These are phyloP conservation scores for Mormyrus lacerda DNA, from an alignment of 2,113 vertebrate genomes.

Conservation along the genomic window DNA sequence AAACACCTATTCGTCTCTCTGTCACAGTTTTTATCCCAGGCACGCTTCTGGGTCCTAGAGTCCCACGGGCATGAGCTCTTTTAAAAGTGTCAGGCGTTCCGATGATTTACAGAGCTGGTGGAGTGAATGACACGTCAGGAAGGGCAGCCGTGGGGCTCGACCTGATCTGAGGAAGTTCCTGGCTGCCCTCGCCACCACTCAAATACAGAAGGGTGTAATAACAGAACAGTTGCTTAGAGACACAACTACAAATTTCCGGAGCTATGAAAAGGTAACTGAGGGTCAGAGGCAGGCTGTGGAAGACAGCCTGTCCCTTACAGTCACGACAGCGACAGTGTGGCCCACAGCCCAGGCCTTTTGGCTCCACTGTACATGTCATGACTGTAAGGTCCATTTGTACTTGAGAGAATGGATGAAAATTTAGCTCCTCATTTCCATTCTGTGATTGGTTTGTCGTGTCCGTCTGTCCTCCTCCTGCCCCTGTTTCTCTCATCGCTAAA, in stretches of 20 bases:
- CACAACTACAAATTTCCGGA: slow-evolving; percentile 38
- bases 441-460: background rate
- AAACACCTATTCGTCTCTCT: background rate
- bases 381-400: background rate
- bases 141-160: background rate
- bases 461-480: background rate
- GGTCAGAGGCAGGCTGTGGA: slow-evolving; percentile 23
- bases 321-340: slow-evolving; percentile 19
- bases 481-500: no score
- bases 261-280: slow-evolving; percentile 22
- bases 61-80: background rate
- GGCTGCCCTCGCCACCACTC: background rate
- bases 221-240: slow-evolving; percentile 23
- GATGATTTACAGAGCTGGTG: background rate
- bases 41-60: background rate
- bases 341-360: slow-evolving; percentile 10
- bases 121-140: background rate
- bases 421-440: background rate
- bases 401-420: background rate
- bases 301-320: background rate
- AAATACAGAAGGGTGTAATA: slow-evolving; percentile 21
- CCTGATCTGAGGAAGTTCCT: background rate
- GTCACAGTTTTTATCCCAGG: background rate
- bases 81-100: background rate
- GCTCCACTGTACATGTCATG: background rate